A percentile compares a stretch with the other conserved stretches of the same genome.
Conservation (phyloP, 2,113 vertebrate genomes). For the Perca flavescens region DNA sequence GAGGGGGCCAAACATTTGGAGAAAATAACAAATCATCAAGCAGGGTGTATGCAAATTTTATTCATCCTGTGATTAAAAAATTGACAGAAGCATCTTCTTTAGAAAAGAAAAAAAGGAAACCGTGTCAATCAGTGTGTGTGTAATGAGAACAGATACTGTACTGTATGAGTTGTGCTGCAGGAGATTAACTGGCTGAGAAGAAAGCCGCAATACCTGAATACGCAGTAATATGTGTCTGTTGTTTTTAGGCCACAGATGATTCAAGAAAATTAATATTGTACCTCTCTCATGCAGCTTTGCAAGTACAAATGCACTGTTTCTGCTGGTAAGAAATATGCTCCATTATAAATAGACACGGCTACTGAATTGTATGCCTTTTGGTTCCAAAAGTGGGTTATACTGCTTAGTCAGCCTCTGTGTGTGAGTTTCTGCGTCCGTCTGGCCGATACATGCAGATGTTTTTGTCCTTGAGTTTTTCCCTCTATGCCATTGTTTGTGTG, state of each 20-base stretch:
- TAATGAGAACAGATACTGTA: conserved; percentile 62
- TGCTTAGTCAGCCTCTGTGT: conserved; percentile 61
- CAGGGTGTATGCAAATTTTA: conserved; percentile 69
- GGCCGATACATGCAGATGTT: conserved; percentile 9
- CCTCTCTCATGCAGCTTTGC: conserved; percentile 34
- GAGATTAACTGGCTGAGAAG: conserved; percentile 65
- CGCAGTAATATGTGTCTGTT: conserved; percentile 60
- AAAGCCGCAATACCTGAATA: conserved; percentile 64
- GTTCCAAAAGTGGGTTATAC: conserved; percentile 64
- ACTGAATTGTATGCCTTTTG: conserved; percentile 54
- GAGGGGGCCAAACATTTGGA: conserved; percentile 55
- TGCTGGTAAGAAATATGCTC: conserved; percentile 54
- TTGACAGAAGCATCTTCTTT: conserved; percentile 56
- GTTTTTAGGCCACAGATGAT: conserved; percentile 66
- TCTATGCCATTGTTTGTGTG: conserved; percentile 25
- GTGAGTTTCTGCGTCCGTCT: conserved; percentile 17
- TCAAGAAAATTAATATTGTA: conserved; percentile 68
- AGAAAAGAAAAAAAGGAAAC: conserved; percentile 40
- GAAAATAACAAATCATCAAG: conserved; percentile 68
- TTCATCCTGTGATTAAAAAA: conserved; percentile 69
- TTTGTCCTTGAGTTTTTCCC: conserved; percentile 10
- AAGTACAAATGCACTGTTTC: conserved; percentile 57
- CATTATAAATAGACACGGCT: conserved; percentile 65
- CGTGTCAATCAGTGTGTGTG: conserved; percentile 59
- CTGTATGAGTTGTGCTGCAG: conserved; percentile 50